Evolutionary conservation across 2,888 invertebrate genomes (phyloP).

Genomic region (Seira sanloemensis): DNA sequence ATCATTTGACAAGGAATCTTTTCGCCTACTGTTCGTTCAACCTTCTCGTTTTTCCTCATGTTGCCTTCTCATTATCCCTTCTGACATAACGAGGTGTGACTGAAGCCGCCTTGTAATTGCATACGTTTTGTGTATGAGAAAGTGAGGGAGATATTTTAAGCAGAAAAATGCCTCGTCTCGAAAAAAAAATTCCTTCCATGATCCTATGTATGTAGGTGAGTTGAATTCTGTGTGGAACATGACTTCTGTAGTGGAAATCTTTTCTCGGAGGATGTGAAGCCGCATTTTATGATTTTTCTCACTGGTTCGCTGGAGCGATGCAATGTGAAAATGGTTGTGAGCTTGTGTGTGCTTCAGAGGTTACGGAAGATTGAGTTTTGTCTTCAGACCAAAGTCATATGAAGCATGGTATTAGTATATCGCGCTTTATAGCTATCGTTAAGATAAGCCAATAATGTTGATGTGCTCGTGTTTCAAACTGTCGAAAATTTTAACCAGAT

Average conservation of each 20-base stretch:
- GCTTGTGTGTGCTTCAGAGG: not conserved
- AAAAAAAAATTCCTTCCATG: not conserved
- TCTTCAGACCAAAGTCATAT: not conserved
- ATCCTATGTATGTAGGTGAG: too few species aligned
- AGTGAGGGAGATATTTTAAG: too few species aligned
- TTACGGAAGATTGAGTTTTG: not conserved
- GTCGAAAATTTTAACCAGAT: not conserved
- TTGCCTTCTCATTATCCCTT: not conserved
- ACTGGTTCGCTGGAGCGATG: not conserved
- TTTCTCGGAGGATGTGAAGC: not conserved
- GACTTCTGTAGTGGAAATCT: not conserved
- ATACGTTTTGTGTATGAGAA: not conserved
- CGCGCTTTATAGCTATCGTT: not conserved
- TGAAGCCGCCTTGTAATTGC: not conserved
- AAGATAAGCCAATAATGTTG: not conserved
- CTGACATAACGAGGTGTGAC: not conserved
- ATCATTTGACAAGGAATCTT: not conserved
- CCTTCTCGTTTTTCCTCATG: not conserved
- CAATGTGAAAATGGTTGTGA: not conserved
- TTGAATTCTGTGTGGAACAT: too few species aligned
- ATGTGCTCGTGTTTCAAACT: not conserved
- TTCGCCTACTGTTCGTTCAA: not conserved
- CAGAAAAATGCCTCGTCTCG: too few species aligned
- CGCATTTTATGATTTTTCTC: not conserved
- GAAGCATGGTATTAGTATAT: not conserved